Evolutionary conservation across 2,888 invertebrate species (phyloP), one percentile per base, ranked within the genome.

Genomic region (Scrobipalpa costella): DNA sequence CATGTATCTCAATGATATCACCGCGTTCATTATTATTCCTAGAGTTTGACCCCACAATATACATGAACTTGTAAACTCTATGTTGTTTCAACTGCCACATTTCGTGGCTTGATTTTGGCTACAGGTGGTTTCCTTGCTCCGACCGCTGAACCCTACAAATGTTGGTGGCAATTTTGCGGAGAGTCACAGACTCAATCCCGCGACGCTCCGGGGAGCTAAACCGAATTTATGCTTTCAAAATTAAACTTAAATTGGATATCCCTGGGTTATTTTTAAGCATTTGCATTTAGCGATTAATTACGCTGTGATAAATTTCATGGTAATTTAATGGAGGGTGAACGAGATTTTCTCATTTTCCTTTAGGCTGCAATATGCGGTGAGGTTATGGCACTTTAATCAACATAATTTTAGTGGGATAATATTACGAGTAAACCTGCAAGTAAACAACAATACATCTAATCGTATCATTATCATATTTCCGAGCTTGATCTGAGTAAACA

Each of bases 181-280:
- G 79, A 82, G 79, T 79, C 80, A 73, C 74, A 77, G 82, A 52
- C 50, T 84, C 86, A 83, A 84, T 83, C 83, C 81, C 78, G 73
- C 74, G 72, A 74, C 83, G 81, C 84, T 79, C 81, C 81, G 83
- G 85, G 85, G 84, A 86, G 86, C 86, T 85, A 88, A 90, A 90
- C 86, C 80, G 80, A 90, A 88, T 90, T 90, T 88, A 86, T 86
- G 87, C 80, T 86, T 84, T 80, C 83, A 86, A 90, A 90, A 90
- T 90, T 89, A 87, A 88, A 88, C 84, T 85, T 84, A 90, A 89
- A 91, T 89, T 88, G 88, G 84, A 86, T 86, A 83, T 85, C 77
- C 73, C 80, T 70, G 77, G 76, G 86, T 79, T 86, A 87, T 86
- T 86, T 86, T 87, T 84, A 80, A 84, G 71, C 73, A 84, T 87